Base-by-base conservation (phyloP, 2,888 invertebrate genomes). In the Plagodis pulveraria region DNA sequence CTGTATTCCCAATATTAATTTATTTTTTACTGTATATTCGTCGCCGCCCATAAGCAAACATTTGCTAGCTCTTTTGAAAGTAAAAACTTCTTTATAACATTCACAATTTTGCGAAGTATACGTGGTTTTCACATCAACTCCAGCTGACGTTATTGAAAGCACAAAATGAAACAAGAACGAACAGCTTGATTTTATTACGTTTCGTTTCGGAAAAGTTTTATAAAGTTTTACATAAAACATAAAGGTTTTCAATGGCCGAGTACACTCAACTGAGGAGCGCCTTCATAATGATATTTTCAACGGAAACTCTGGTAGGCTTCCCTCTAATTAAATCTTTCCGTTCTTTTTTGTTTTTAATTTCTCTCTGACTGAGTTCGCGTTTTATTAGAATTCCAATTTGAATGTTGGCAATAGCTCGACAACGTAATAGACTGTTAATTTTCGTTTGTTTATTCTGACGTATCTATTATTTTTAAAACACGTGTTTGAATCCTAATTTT, bases 321-420 rank as follows among this genome's bases (percentile, higher is more conserved):
- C 60, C 66, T 73, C 72, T 78, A 78, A 80, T 81, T 78, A 77
- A 79, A 78, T 78, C 63, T 74, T 76, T 72, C 66, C 65, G 69
- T 71, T 70, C 56, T 70, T 66, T 67, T 69, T 73, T 69, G 48
- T 42, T 77, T 78, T 79, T 73, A 74, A 74, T 75, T 77, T 79
- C 70, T 73, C 62, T 56, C 54, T 63, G 68, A 65, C 67, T 69
- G 70, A 61, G 58, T 69, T 67, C 66, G 63, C 67, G 64, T 80
- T 80, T 79, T 81, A 81, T 77, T 78, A 76, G 67, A 79, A 77
- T 76, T 76, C 66, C 71, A 76, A 79, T 81, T 72, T 40, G 2
- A 40, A 40, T 36, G 36, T 70, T 56, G 58, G 63, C 69, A 65
- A 56, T 72, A 63, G 59, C 60, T 67, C 56, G 70, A 71, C 68